These are phyloP conservation scores for Falco berigora DNA, from an alignment of 2,797 vertebrate genomes.

Conservation along the genomic window DNA sequence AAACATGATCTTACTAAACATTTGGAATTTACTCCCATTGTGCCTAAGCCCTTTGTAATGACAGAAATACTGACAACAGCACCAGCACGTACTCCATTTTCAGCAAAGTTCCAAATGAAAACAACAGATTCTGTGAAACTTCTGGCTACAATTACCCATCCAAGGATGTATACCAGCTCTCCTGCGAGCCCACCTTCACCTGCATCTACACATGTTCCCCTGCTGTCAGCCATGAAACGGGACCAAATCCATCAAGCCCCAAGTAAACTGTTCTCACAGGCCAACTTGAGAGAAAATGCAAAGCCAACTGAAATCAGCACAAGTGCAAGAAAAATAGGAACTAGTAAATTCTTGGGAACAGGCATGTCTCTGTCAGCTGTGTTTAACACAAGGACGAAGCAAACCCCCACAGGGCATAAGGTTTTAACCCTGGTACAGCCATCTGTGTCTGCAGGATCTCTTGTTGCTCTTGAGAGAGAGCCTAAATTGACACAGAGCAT, in stretches of 20 bases:
- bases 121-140: not conserved
- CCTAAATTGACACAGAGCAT: not conserved
- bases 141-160: not conserved
- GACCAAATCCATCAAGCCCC: not conserved
- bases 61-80: not conserved
- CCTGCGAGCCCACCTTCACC: not conserved
- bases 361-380: fast-evolving
- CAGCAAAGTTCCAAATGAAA: not conserved
- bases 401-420: fast-evolving
- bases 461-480: not conserved
- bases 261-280: not conserved
- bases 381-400: not conserved
- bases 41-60: not conserved
- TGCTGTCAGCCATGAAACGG: not conserved
- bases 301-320: not conserved
- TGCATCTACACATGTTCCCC: not conserved
- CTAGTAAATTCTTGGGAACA: not conserved
- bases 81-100: fast-evolving
- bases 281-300: not conserved
- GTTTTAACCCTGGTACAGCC: not conserved
- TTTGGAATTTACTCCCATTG: not conserved
- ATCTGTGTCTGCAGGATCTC: not conserved
- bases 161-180: not conserved
- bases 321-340: not conserved
- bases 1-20: fast-evolving